phyloP scores from a whole-genome alignment of 2,113 vertebrate species.

The Silurus glanis region DNA sequence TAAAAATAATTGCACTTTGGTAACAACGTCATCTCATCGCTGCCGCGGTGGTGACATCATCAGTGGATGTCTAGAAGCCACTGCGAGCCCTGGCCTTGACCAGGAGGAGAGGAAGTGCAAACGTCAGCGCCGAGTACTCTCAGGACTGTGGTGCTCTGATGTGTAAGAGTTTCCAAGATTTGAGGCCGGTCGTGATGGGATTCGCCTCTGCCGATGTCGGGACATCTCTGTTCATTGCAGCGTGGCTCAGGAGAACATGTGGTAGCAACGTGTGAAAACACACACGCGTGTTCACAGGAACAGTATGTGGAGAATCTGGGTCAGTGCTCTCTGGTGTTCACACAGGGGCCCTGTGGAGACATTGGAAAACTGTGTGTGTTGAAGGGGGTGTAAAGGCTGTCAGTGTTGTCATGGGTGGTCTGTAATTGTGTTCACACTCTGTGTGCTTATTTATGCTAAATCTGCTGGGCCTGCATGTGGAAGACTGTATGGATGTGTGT shows the following conservation, averaged over 20 bases:
- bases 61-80: neutral
- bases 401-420: neutral
- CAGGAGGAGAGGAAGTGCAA: too few relatives aligned
- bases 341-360: conserved; percentile 26
- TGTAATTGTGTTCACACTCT: neutral
- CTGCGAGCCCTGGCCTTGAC: neutral
- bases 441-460: neutral
- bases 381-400: neutral
- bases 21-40: neutral
- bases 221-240: conserved; percentile 19
- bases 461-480: neutral
- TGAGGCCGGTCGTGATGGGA: neutral
- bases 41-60: neutral
- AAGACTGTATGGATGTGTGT: neutral
- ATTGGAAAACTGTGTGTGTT: conserved; percentile 8
- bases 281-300: neutral
- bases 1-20: neutral
- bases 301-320: conserved; percentile 45
- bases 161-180: neutral
- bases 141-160: too few relatives aligned
- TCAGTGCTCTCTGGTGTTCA: conserved; percentile 50
- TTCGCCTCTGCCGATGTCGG: conserved; percentile 16
- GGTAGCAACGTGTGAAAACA: conserved; percentile 28
- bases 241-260: conserved; percentile 5
- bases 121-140: neutral